These are phyloP conservation scores for Trematocara stigmaticum DNA, from an alignment of 2,113 vertebrate genomes.

Conservation along the genomic window DNA sequence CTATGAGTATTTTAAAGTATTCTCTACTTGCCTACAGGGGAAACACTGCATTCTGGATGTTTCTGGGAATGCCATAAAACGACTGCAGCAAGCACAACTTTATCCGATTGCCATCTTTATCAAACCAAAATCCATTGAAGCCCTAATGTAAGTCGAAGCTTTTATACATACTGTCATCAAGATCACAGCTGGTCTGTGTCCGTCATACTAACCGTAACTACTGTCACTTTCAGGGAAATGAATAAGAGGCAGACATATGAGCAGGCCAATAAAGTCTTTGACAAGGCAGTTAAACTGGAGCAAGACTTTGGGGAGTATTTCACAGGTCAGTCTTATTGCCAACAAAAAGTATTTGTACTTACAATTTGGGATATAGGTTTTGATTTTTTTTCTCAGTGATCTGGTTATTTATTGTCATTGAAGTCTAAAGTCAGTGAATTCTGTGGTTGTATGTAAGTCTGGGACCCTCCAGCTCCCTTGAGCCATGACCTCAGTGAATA, in stretches of 20 bases:
- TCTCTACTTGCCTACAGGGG: slow-evolving; percentile 74
- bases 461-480: neutral
- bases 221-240: slow-evolving; percentile 85
- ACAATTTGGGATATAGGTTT: neutral
- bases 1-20: neutral
- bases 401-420: neutral
- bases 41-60: slow-evolving; percentile 99
- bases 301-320: slow-evolving; percentile 99
- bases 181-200: neutral
- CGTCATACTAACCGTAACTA: neutral
- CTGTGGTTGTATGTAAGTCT: neutral
- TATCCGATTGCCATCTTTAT: slow-evolving; percentile 98
- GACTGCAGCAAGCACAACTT: slow-evolving; percentile 98
- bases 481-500: neutral
- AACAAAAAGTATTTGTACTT: neutral
- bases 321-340: slow-evolving; percentile 80
- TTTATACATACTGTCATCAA: neutral
- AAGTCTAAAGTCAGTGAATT: neutral
- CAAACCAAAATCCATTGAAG: slow-evolving; percentile 98
- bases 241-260: slow-evolving; percentile 97
- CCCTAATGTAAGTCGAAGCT: slow-evolving; percentile 88
- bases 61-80: slow-evolving; percentile 97
- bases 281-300: slow-evolving; percentile 97
- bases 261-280: slow-evolving; percentile 96
- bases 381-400: neutral